Evolutionary conservation across 2,113 vertebrate genomes (phyloP), one percentile per base, ranked within the genome.

Genomic region (Electrona antarctica): DNA sequence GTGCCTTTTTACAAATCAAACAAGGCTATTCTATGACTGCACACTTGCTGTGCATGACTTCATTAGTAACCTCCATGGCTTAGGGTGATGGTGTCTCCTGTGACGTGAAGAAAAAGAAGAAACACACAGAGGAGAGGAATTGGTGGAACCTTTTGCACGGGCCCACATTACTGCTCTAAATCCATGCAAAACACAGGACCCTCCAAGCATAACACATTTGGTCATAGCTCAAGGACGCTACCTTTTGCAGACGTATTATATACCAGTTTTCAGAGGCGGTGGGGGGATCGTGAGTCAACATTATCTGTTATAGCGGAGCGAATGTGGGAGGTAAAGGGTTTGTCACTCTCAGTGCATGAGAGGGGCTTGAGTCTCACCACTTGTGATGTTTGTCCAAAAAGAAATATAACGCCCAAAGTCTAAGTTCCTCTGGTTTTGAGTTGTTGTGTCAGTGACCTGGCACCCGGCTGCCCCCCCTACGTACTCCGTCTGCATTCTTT

Each of bases 251-350:
- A 94, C 94, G 91, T 59, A 58, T 60, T 64, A 80, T 95, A 93
- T 94, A 94, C 91, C 86, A 86, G 95, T 95, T 95, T 94, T 95
- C 94, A 91, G 92, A 93, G 90, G 93, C 95, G 93, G 91, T 90
- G 57, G 57, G 92, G 93, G 94, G 94, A 94, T 92, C 92, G 92
- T 95, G 93, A 94, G 93, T 95, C 93, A 94, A 95, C 94, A 95
- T 94, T 95, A 95, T 95, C 94, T 95, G 94, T 95, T 95, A 95
- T 95, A 93, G 95, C 94, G 92, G 93, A 94, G 94, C 91, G 93
- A 95, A 94, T 93, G 95, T 95, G 94, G 94, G 94, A 94, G 94
- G 94, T 41, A 41, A 41, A 91, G 91, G 92, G 90, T 94, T 93
- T 93, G 93, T 93, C 61, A 57, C 64, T 93, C 33, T 41, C 93